Percentiles rank a stretch among this genome's conserved stretches.
Evolutionary conservation across 1,140 invertebrate species (phyloP).

Genomic region (Platorchestia sp.): DNA sequence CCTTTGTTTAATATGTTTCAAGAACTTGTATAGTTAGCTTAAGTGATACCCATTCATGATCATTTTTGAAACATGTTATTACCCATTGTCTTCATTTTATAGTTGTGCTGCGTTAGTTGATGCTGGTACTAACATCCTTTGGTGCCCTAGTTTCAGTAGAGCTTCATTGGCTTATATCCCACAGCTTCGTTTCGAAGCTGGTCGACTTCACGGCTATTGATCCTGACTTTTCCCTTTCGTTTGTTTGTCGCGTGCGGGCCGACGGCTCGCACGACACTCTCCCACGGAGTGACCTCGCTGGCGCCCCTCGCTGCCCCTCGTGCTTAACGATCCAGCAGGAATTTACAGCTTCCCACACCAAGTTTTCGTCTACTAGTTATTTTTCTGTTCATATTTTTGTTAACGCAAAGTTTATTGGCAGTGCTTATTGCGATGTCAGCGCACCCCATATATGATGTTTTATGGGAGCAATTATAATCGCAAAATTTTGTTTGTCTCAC

Average conservation of each 20-base stretch:
- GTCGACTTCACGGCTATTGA: background rate
- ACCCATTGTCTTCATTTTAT: background rate
- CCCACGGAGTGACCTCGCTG: background rate
- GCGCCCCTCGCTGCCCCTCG: constrained; percentile 10
- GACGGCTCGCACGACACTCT: background rate
- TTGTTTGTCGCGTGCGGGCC: constrained; percentile 20
- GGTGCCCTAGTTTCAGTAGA: background rate
- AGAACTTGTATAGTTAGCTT: background rate
- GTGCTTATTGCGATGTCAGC: background rate
- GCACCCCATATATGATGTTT: background rate
- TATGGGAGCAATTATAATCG: background rate
- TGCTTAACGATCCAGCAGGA: background rate
- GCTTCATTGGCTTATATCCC: background rate
- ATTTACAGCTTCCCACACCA: constrained; percentile 9
- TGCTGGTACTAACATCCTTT: background rate
- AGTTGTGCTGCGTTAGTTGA: background rate
- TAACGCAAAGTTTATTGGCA: background rate
- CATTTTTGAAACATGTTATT: background rate
- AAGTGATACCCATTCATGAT: background rate
- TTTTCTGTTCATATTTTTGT: background rate
- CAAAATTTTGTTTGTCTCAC: background rate
- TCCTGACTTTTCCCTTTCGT: constrained; percentile 6
- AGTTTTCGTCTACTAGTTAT: background rate
- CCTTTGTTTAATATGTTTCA: background rate
- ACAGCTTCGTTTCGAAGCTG: background rate